Base-by-base conservation (phyloP, 2,113 vertebrate species). In the Tupaia chinensis region DNA sequence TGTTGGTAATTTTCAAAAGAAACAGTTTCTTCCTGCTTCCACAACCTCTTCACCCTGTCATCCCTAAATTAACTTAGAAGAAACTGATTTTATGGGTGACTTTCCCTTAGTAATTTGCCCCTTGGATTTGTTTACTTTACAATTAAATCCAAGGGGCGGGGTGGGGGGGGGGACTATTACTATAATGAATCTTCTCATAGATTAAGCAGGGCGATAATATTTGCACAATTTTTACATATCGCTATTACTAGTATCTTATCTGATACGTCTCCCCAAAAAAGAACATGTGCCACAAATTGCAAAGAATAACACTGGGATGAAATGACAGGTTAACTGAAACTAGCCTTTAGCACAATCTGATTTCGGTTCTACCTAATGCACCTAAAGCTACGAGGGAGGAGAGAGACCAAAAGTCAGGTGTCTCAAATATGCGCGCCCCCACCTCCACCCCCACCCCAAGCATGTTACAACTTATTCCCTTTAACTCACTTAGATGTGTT, bases 11-110 rank as follows among this genome's bases (percentile, higher is more conserved):
- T 97, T 94, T 96, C 96, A 97, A 95, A 96, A 95, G 91, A 86
- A 94, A 97, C 84, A 93, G 61, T 96, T 93, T 94, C 97, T 97
- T 97, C 97, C 94, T 89, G 93, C 97, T 97, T 97, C 98, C 95
- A 96, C 97, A 70, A 96, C 96, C 97, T 95, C 5, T 97, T 92
- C 94, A 97, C 98, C 97, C 92, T 97, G 97, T 97, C 97, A 98
- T 82, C 87, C 97, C 93, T 79, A 97, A 83, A 89, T 94, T 92
- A 94, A 93, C 83, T 78, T 63, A 80, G 22, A 90, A 94, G 69
- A 94, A 95, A 97, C 70, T 94, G 85, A 89, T 94, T 93, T 92
- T 73, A 91, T 69, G 87, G 96, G 65, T 92, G 97, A 98, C 93
- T 98, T 97, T 83, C 94, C 89, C 95, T 97, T 94, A 94, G 89